Percentiles rank a stretch among this genome's conserved stretches.
Conservation (phyloP, 2,888 invertebrate genomes). For the Teleogryllus oceanicus region DNA sequence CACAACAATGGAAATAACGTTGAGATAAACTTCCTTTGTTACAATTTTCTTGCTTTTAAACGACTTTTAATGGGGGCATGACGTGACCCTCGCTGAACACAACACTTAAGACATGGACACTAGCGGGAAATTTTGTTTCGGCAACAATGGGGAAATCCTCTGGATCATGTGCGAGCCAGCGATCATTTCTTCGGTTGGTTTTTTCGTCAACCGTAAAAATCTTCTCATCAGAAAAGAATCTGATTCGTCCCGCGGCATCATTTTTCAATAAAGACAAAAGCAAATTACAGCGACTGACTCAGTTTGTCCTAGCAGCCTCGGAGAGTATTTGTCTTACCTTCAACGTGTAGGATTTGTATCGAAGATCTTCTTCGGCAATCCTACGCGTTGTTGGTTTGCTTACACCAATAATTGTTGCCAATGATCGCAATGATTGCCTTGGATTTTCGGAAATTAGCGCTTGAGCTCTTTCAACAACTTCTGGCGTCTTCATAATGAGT, state of each 20-base stretch:
- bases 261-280: neutral
- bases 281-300: slow-evolving; percentile 3
- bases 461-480: neutral
- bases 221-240: slow-evolving; percentile 23
- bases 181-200: slow-evolving; percentile 19
- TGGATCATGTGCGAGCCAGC: slow-evolving; percentile 1
- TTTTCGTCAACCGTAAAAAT: neutral
- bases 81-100: neutral
- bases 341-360: neutral
- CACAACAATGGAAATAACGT: neutral
- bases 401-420: neutral
- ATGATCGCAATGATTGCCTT: neutral
- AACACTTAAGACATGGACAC: neutral
- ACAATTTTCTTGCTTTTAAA: neutral
- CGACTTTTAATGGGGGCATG: neutral
- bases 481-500: neutral
- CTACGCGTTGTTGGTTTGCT: neutral
- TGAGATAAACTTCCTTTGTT: neutral
- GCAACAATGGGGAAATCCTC: slow-evolving; percentile 19
- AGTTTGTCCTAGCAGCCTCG: neutral
- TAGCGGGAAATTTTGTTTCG: slow-evolving; percentile 1
- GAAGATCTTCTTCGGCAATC: neutral
- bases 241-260: neutral
- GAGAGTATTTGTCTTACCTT: slow-evolving; percentile 21
- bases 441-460: neutral